A percentile compares a stretch with the other conserved stretches of the same genome.
phyloP scores from a whole-genome alignment of 2,888 invertebrate genomes.

The Dicycla oo region DNA sequence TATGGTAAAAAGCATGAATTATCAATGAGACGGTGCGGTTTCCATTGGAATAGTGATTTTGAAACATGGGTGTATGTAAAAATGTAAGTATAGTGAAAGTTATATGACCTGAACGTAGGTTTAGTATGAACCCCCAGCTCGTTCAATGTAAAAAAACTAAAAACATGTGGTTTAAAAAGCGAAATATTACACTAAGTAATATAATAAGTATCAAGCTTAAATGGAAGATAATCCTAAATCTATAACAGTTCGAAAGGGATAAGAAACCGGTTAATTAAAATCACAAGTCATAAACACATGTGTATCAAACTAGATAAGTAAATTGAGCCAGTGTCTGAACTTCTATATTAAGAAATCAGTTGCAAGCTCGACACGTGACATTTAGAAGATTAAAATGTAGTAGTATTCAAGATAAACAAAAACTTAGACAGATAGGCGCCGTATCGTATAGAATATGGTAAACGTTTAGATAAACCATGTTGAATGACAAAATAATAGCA shows the following conservation, averaged over 20 bases:
- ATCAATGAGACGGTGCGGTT: no score
- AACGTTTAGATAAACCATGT: slow-evolving; percentile 13
- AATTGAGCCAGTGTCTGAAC: slow-evolving; percentile 39
- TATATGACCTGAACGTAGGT: no score
- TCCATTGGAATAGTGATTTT: no score
- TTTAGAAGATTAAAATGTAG: slow-evolving; percentile 49
- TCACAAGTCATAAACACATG: slow-evolving; percentile 38
- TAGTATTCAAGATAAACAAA: slow-evolving; percentile 38
- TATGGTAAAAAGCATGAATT: no score
- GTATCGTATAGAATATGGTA: slow-evolving; percentile 18
- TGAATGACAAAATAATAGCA: slow-evolving; percentile 14
- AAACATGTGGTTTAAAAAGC: no score
- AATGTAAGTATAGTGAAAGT: no score
- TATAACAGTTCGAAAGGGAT: slow-evolving; percentile 22
- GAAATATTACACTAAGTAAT: no score
- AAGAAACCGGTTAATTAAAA: slow-evolving; percentile 51
- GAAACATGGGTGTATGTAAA: no score
- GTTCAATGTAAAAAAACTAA: no score
- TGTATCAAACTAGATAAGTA: slow-evolving; percentile 46
- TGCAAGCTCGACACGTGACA: slow-evolving; percentile 46
- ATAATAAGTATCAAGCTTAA: slow-evolving; percentile 28
- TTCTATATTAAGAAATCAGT: slow-evolving; percentile 60
- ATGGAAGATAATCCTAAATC: slow-evolving; percentile 25
- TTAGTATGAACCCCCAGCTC: no score
- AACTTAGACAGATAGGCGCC: slow-evolving; percentile 34